Percentiles rank a stretch among this genome's conserved stretches.
Conservation (phyloP, 2,113 vertebrate genomes). For the Hippocampus zosterae region DNA sequence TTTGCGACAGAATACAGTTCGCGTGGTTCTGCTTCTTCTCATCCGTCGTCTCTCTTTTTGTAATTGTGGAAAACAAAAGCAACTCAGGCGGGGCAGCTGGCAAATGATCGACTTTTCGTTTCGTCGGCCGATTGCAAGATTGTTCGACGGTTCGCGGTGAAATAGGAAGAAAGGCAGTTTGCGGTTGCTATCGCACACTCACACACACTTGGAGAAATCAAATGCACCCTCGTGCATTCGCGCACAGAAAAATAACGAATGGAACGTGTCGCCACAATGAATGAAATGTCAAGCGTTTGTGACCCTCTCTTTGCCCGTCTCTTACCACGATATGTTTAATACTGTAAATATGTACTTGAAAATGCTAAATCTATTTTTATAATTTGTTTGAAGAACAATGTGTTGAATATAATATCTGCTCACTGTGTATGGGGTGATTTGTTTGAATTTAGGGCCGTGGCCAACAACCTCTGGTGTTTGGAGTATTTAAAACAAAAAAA, state of each 20-base stretch:
- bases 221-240: slow-evolving; percentile 12
- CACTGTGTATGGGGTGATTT: slow-evolving; percentile 71
- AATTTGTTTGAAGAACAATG: slow-evolving; percentile 77
- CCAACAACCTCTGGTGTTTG: slow-evolving; percentile 60
- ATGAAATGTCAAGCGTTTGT: slow-evolving; percentile 19
- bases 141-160: slow-evolving; percentile 1
- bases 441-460: slow-evolving; percentile 66
- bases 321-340: slow-evolving; percentile 75
- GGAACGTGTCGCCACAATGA: slow-evolving; percentile 32
- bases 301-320: background rate
- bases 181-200: slow-evolving; percentile 8
- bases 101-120: background rate
- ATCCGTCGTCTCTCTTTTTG: slow-evolving; percentile 3
- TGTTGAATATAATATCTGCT: slow-evolving; percentile 75
- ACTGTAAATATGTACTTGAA: slow-evolving; percentile 86
- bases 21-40: background rate
- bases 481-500: slow-evolving; percentile 53
- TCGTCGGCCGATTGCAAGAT: slow-evolving; percentile 2
- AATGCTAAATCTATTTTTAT: slow-evolving; percentile 88
- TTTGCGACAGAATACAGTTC: slow-evolving; percentile 24
- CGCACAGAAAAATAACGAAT: background rate
- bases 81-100: slow-evolving; percentile 1
- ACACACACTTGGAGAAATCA: background rate
- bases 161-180: slow-evolving; percentile 13
- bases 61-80: slow-evolving; percentile 24